Percentiles rank a stretch among this genome's conserved stretches.
phyloP scores from a whole-genome alignment of 2,888 invertebrate genomes.

The Apantesis nais region DNA sequence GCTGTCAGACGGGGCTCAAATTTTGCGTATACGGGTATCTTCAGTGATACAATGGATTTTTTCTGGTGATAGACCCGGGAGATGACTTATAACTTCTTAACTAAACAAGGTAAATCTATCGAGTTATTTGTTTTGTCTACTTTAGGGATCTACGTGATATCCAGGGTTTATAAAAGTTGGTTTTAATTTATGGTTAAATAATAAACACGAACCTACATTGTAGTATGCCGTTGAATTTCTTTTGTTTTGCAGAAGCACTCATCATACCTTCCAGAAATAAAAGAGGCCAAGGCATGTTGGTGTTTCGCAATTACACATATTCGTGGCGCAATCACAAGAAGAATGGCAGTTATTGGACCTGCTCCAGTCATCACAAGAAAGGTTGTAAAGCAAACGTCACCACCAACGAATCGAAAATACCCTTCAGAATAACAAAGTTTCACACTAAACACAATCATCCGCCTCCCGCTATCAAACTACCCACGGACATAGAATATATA shows the following conservation, averaged over 20 bases:
- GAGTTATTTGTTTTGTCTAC: no score
- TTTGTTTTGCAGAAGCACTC: constrained; percentile 60
- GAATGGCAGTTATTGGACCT: constrained; percentile 70
- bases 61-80: no score
- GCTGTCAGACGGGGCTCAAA: no score
- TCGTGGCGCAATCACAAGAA: constrained; percentile 65
- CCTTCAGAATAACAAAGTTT: constrained; percentile 54
- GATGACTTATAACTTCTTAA: no score
- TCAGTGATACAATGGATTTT: no score
- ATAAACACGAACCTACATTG: no score
- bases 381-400: constrained; percentile 68
- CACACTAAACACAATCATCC: constrained; percentile 61
- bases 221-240: constrained; percentile 4
- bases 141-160: no score
- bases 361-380: constrained; percentile 72
- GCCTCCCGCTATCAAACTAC: constrained; percentile 53
- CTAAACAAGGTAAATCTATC: no score
- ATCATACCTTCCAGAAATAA: constrained; percentile 64
- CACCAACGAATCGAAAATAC: constrained; percentile 55
- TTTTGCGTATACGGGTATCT: no score
- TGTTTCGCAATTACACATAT: constrained; percentile 66
- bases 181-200: background rate
- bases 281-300: constrained; percentile 59
- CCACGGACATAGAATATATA: constrained; percentile 46
- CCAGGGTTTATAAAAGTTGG: no score